phyloP scores from a whole-genome alignment of 2,797 vertebrate species.

The Gallinago nigripennis region DNA sequence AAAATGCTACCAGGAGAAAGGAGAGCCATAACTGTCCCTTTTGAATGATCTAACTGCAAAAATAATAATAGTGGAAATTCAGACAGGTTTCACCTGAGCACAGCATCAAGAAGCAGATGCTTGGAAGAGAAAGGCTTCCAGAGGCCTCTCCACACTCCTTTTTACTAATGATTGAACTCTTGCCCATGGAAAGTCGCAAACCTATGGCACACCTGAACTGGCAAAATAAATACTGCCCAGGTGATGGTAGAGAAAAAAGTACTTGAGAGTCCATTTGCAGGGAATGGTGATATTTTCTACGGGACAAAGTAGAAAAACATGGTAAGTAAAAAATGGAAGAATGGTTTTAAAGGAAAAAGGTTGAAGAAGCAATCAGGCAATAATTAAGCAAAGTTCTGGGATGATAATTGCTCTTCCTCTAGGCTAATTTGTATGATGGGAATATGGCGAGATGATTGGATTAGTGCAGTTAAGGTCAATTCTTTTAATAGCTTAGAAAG shows the following conservation, averaged over 20 bases:
- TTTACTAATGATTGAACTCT: neutral
- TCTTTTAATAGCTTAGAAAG: neutral
- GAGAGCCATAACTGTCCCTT: neutral
- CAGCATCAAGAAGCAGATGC: neutral
- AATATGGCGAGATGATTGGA: constrained; percentile 30
- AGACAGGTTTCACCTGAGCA: neutral
- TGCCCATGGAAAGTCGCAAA: neutral
- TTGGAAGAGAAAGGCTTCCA: neutral
- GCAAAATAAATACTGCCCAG: neutral
- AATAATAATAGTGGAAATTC: neutral
- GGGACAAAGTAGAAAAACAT: neutral
- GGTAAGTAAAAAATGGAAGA: neutral
- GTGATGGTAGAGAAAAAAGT: neutral
- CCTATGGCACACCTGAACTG: neutral
- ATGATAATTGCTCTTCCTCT: constrained; percentile 43
- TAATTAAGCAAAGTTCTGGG: neutral
- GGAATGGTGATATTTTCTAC: neutral
- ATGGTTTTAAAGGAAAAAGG: neutral
- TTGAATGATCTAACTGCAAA: constrained; percentile 1
- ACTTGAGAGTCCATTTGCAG: neutral
- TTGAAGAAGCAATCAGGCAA: constrained; percentile 32
- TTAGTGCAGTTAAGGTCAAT: constrained; percentile 37
- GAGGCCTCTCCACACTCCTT: neutral
- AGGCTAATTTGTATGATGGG: constrained; percentile 15
- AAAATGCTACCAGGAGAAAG: neutral